Percentiles rank a stretch among this genome's conserved stretches.
phyloP scores from a whole-genome alignment of 2,797 vertebrate genomes.

The Pantherophis alleghaniensis region DNA sequence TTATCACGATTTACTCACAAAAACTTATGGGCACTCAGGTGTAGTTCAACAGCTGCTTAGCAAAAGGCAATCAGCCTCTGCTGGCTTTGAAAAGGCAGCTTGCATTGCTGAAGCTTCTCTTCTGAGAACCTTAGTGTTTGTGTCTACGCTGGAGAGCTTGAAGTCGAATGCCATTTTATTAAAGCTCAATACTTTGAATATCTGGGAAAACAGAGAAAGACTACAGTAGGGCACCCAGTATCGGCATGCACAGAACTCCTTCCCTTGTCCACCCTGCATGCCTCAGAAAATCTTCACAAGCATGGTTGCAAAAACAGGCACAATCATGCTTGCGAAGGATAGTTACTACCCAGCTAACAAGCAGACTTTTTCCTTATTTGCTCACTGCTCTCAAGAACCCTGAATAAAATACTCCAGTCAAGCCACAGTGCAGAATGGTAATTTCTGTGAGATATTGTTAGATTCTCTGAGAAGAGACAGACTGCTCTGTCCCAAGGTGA shows the following conservation, averaged over 20 bases:
- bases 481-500: conserved; percentile 23
- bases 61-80: neutral
- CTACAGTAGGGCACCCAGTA: neutral
- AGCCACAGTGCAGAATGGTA: neutral
- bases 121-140: neutral
- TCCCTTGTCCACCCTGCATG: neutral
- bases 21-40: neutral
- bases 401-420: neutral
- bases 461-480: neutral
- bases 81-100: neutral
- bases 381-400: neutral
- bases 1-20: neutral
- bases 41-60: neutral
- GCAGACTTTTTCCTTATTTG: conserved; percentile 18
- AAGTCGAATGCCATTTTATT: neutral
- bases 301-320: neutral
- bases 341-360: neutral
- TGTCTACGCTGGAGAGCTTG: neutral
- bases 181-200: neutral
- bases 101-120: neutral
- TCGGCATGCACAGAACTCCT: neutral
- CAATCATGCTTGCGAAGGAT: conserved; percentile 5
- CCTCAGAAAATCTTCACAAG: conserved; percentile 7
- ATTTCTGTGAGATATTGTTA: neutral
- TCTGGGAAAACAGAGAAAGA: neutral